phyloP scores from a whole-genome alignment of 2,888 invertebrate species.

The Actias luna region DNA sequence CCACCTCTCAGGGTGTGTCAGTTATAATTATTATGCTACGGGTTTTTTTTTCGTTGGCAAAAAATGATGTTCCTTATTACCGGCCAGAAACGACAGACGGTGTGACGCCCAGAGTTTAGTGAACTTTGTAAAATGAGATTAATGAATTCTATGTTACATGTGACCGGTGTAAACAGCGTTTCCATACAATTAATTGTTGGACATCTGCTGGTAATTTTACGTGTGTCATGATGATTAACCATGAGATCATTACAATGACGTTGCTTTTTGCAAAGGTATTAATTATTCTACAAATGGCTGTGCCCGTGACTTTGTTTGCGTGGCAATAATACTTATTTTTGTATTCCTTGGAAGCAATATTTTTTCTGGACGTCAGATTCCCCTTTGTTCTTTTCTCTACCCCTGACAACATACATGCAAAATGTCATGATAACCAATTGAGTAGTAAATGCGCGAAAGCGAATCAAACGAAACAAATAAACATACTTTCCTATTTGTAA shows the following conservation, averaged over 20 bases:
- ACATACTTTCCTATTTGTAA: too few relatives aligned
- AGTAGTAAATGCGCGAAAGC: too few relatives aligned
- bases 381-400: too few relatives aligned
- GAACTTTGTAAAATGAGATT: conserved; percentile 29
- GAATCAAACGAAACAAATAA: too few relatives aligned
- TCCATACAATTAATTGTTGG: conserved; percentile 6
- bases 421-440: too few relatives aligned
- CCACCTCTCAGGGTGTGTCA: conserved; percentile 13
- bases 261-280: not conserved
- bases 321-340: too few relatives aligned
- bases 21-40: conserved; percentile 17
- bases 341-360: too few relatives aligned
- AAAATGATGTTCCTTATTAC: conserved; percentile 35
- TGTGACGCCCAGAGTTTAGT: conserved; percentile 36
- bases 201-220: conserved; percentile 1
- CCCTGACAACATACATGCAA: too few relatives aligned
- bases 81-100: conserved; percentile 36
- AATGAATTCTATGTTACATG: conserved; percentile 25
- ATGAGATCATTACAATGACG: not conserved
- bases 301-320: too few relatives aligned
- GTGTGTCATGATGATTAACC: not conserved
- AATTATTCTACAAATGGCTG: not conserved
- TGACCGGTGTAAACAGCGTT: not conserved
- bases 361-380: too few relatives aligned
- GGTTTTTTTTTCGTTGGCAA: conserved; percentile 37